Percentiles rank a stretch among this genome's conserved stretches.
These are phyloP conservation scores for Cebus imitator DNA, from an alignment of 2,113 vertebrate species.

Conservation along the genomic window DNA sequence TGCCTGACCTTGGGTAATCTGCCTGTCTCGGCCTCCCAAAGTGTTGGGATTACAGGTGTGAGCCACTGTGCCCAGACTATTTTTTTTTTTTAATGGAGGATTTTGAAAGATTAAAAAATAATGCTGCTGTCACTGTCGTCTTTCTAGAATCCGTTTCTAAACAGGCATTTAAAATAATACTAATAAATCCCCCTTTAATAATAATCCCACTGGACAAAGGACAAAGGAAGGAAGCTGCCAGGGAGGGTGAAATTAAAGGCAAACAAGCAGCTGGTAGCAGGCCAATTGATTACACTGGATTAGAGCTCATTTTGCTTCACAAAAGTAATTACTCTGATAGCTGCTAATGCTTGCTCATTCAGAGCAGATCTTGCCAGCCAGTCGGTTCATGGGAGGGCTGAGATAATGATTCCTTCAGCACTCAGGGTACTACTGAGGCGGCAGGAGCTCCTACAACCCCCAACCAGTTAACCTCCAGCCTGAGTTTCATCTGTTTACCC, in stretches of 20 bases:
- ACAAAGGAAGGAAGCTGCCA: not conserved
- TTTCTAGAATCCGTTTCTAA: slow-evolving; percentile 38
- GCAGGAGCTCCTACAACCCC: not conserved
- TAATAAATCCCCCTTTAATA: not conserved
- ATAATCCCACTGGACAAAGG: not conserved
- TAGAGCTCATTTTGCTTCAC: not conserved
- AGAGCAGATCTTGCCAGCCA: not conserved
- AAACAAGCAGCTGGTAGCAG: not conserved
- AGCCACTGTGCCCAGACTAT: no score
- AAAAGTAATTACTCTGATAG: not conserved
- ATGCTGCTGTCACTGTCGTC: not conserved
- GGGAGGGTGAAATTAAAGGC: not conserved
- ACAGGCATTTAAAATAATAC: slow-evolving; percentile 17
- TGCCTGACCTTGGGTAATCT: no score
- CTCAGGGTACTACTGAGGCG: fast-evolving
- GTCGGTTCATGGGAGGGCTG: fast-evolving
- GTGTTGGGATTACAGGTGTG: no score
- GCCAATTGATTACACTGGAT: not conserved
- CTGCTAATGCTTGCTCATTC: not conserved
- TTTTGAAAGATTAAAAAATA: slow-evolving; percentile 22
- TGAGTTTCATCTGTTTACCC: not conserved
- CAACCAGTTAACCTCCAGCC: not conserved
- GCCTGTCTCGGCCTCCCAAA: no score
- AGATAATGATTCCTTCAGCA: not conserved
- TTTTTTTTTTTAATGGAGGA: not conserved